Evolutionary conservation across 2,113 vertebrate genomes (phyloP).

Genomic region (Ascaphus truei): DNA sequence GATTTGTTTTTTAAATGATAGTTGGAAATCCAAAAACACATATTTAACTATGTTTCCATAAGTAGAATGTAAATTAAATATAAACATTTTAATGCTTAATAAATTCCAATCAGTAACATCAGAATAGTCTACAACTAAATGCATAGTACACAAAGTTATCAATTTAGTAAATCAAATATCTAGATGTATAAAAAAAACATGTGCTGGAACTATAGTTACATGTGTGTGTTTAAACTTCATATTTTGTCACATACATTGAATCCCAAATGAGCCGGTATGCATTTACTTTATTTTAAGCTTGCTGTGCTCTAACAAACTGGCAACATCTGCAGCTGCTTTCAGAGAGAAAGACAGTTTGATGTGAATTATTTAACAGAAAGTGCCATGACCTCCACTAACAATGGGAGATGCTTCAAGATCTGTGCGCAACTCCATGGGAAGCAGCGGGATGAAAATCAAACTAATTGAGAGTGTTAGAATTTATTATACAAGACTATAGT

Average conservation of each 20-base stretch:
- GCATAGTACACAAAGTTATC: too few species aligned
- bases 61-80: background rate
- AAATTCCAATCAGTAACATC: background rate
- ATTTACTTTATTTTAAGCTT: constrained; percentile 11
- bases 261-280: background rate
- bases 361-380: constrained; percentile 85
- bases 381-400: constrained; percentile 77
- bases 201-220: background rate
- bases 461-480: constrained; percentile 57
- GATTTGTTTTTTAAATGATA: too few species aligned
- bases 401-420: constrained; percentile 70
- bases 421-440: constrained; percentile 66
- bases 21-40: too few species aligned
- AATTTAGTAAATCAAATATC: background rate
- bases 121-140: too few species aligned
- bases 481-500: constrained; percentile 55
- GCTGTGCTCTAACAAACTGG: constrained; percentile 37
- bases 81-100: constrained; percentile 15
- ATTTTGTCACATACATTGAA: background rate
- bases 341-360: constrained; percentile 63
- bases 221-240: background rate
- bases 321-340: constrained; percentile 79
- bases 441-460: constrained; percentile 60
- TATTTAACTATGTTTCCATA: too few species aligned
- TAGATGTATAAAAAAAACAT: background rate